Evolutionary conservation across 1,140 invertebrate genomes (phyloP).

Genomic region (Dermatophagoides farinae): DNA sequence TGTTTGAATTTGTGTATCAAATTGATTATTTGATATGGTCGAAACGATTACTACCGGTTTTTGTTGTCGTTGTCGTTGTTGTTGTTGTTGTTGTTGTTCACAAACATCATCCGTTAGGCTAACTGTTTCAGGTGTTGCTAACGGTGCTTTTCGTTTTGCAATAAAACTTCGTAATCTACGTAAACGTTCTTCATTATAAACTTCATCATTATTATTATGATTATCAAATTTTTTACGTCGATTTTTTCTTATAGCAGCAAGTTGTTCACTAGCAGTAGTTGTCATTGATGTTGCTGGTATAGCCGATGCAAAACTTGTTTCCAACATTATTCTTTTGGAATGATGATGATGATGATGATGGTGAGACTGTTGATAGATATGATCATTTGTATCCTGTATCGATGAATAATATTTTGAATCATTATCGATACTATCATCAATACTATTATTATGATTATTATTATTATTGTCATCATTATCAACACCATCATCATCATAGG

Average conservation of each 20-base stretch:
- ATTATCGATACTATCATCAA: constrained; percentile 9
- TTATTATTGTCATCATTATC: constrained; percentile 8
- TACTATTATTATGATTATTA: constrained; percentile 10
- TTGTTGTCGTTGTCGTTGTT: too few species aligned
- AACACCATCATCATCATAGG: constrained; percentile 5
- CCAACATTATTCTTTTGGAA: constrained; percentile 38
- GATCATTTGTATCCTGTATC: constrained; percentile 23
- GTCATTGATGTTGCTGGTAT: too few species aligned
- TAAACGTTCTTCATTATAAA: constrained; percentile 13
- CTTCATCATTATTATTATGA: constrained; percentile 2
- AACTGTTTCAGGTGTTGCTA: constrained; percentile 62
- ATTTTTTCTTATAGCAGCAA: constrained; percentile 9
- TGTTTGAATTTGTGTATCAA: too few species aligned
- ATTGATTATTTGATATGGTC: too few species aligned
- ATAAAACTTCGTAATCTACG: constrained; percentile 34
- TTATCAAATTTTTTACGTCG: not conserved
- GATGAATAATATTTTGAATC: constrained; percentile 23
- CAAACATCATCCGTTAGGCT: constrained; percentile 29
- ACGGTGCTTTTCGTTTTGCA: constrained; percentile 39
- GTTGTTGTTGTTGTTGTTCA: too few species aligned
- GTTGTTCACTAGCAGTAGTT: not conserved
- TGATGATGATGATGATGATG: too few species aligned
- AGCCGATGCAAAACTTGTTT: constrained; percentile 44
- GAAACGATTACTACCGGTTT: too few species aligned
- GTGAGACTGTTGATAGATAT: constrained; percentile 14